phyloP scores from a whole-genome alignment of 1,140 invertebrate species.

The Pollicipes pollicipes region DNA sequence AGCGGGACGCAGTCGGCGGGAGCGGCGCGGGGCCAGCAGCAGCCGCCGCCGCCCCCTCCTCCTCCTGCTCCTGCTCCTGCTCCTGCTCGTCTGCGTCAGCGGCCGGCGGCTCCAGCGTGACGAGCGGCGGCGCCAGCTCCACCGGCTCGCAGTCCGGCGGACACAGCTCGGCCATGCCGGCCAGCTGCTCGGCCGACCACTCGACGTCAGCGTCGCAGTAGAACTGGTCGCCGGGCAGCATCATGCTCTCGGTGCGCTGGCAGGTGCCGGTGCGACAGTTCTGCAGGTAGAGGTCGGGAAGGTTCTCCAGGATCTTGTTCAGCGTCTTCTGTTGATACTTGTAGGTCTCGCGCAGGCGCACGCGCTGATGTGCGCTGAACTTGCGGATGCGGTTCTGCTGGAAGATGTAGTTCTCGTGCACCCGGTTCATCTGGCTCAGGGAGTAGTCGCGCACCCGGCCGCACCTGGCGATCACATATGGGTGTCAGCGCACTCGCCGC shows the following conservation, averaged over 20 bases:
- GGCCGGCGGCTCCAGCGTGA: too few species aligned
- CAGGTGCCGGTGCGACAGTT: conserved; percentile 76
- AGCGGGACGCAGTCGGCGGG: too few species aligned
- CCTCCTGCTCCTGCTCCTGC: too few species aligned
- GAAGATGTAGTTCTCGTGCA: conserved; percentile 85
- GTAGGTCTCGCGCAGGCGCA: conserved; percentile 73
- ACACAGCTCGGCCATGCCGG: too few species aligned
- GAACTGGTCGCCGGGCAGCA: conserved; percentile 26
- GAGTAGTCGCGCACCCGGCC: conserved; percentile 72
- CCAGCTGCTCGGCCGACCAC: conserved; percentile 27
- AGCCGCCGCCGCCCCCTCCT: too few species aligned
- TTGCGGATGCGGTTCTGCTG: conserved; percentile 84
- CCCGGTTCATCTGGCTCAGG: conserved; percentile 70
- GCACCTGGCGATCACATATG: conserved; percentile 22
- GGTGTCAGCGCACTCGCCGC: neutral
- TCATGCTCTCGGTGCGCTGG: conserved; percentile 50
- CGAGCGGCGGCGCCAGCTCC: too few species aligned
- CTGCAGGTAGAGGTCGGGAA: conserved; percentile 81
- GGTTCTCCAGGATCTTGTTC: conserved; percentile 81
- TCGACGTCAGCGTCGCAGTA: conserved; percentile 37
- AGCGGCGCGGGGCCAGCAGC: too few species aligned
- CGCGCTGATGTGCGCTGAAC: conserved; percentile 77
- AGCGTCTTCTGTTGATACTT: conserved; percentile 87
- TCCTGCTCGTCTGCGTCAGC: too few species aligned
- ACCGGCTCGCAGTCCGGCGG: too few species aligned